A percentile compares a stretch with the other conserved stretches of the same genome.
These are phyloP conservation scores for Atta colombica DNA, from an alignment of 1,140 invertebrate species.

Conservation along the genomic window DNA sequence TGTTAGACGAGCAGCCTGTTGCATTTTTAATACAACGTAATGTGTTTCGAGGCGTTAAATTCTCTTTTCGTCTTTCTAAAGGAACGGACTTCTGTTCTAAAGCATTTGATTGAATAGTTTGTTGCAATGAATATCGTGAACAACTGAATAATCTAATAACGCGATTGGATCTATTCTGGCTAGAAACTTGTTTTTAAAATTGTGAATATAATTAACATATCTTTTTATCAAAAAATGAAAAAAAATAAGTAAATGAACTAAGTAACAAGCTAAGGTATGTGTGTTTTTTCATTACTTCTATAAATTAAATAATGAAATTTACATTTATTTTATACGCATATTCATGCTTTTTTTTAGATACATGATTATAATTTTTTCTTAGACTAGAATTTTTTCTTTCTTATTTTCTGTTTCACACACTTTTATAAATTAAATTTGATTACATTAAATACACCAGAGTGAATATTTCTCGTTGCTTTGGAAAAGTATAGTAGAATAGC, in stretches of 20 bases:
- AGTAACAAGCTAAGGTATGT: not conserved
- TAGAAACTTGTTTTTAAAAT: not conserved
- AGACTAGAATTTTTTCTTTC: not conserved
- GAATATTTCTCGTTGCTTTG: conserved; percentile 12
- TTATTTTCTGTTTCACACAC: not conserved
- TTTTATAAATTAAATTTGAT: conserved; percentile 15
- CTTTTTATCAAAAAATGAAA: not conserved
- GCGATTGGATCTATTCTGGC: not conserved
- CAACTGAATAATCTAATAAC: conserved; percentile 1
- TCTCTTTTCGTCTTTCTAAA: conserved; percentile 18
- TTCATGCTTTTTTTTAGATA: not conserved
- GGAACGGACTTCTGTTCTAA: not conserved
- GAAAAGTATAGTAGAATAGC: conserved; percentile 20
- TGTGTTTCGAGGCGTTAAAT: conserved; percentile 38
- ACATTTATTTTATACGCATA: too few species aligned
- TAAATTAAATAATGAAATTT: not conserved
- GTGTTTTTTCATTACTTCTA: not conserved
- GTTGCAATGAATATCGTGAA: conserved; percentile 23
- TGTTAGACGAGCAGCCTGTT: conserved; percentile 56
- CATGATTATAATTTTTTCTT: not conserved
- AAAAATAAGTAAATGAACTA: not conserved
- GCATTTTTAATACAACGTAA: conserved; percentile 58
- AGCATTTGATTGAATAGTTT: conserved; percentile 42
- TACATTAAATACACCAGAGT: not conserved
- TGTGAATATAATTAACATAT: not conserved